Conservation (phyloP, 2,888 invertebrate species). For the Drosophila rellima region DNA sequence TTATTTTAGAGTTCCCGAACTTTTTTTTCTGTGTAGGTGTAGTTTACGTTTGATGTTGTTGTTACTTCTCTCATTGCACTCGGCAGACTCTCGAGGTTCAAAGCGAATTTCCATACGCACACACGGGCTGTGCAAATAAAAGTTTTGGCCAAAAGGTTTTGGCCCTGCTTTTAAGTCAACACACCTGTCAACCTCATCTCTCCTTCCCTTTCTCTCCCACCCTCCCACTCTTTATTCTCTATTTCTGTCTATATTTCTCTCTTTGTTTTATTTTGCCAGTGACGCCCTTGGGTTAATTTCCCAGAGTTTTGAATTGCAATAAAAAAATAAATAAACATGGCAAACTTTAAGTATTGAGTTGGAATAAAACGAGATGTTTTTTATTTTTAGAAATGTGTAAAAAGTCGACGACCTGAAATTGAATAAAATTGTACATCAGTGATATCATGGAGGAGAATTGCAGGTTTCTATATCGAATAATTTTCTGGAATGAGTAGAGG, state of each 20-base stretch:
- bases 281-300: conserved; percentile 45
- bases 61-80: conserved; percentile 31
- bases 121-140: conserved; percentile 54
- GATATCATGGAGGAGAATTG: not conserved
- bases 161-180: not conserved
- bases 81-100: conserved; percentile 32
- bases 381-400: not conserved
- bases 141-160: conserved; percentile 43
- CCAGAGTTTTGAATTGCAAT: conserved; percentile 43
- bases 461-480: too few species aligned
- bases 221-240: too few species aligned
- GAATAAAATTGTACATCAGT: not conserved
- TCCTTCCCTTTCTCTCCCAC: not conserved
- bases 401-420: not conserved
- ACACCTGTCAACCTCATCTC: not conserved
- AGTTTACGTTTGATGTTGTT: conserved; percentile 27
- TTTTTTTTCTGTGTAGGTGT: not conserved
- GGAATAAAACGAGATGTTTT: conserved; percentile 2
- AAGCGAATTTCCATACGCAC: conserved; percentile 51
- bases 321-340: conserved; percentile 5
- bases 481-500: too few species aligned
- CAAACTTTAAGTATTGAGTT: conserved; percentile 15
- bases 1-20: too few species aligned
- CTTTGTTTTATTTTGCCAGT: conserved; percentile 1
- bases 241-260: not conserved